A percentile compares a stretch with the other conserved stretches of the same genome.
phyloP scores from a whole-genome alignment of 1,140 invertebrate genomes.

The Scylla paramamosain region DNA sequence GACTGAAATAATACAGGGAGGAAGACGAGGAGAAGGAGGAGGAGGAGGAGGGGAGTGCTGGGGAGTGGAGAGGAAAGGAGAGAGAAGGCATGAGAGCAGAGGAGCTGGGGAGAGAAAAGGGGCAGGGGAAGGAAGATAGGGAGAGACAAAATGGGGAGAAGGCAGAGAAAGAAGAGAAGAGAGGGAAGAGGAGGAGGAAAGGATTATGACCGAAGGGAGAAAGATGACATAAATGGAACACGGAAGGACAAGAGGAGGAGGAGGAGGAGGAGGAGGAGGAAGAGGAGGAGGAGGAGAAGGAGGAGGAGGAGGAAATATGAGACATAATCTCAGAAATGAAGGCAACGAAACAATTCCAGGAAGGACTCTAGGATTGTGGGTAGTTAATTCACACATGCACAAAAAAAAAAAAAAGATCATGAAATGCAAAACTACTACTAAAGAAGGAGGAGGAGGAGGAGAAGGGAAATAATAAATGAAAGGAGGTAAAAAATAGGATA shows the following conservation, averaged over 20 bases:
- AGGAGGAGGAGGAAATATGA: neutral
- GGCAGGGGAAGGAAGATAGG: neutral
- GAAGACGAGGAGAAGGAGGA: neutral
- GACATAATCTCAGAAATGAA: neutral
- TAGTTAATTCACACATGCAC: too few relatives aligned
- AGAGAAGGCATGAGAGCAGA: neutral
- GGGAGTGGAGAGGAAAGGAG: neutral
- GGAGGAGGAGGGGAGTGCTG: neutral
- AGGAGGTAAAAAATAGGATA: neutral
- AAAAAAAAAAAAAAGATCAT: neutral
- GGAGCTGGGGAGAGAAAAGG: neutral
- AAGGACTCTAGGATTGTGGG: too few relatives aligned
- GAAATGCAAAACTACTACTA: constrained; percentile 11
- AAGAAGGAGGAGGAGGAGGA: constrained; percentile 19
- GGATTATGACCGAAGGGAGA: neutral
- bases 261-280: neutral
- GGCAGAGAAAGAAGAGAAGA: constrained; percentile 2
- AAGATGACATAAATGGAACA: neutral
- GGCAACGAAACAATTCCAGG: too few relatives aligned
- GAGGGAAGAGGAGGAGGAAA: constrained; percentile 20
- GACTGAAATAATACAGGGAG: neutral
- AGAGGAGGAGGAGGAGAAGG: neutral
- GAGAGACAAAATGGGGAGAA: neutral
- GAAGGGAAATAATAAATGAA: constrained; percentile 4
- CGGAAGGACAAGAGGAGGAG: neutral